Percentiles rank a stretch among this genome's conserved stretches.
phyloP scores from a whole-genome alignment of 2,113 vertebrate genomes.

The Megaptera novaeangliae region DNA sequence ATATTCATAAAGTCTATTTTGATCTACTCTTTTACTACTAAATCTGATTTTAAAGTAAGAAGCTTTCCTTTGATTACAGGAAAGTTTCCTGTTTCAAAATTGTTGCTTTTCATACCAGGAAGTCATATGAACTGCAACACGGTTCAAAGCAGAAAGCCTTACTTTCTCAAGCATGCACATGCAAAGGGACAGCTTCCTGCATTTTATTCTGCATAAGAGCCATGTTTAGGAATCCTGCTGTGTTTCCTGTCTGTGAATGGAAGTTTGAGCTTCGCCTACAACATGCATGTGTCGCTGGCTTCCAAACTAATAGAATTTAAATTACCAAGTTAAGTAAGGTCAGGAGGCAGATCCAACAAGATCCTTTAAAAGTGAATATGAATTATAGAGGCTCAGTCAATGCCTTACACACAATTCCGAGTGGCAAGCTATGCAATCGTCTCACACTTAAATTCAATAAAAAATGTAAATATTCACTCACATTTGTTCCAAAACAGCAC shows the following conservation, averaged over 20 bases:
- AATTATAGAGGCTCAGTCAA: neutral
- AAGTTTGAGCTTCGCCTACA: neutral
- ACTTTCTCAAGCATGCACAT: neutral
- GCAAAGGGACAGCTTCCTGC: neutral
- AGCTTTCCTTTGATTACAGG: neutral
- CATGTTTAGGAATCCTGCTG: neutral
- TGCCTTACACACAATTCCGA: neutral
- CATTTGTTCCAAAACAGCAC: neutral
- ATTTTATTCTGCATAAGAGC: fast-evolving
- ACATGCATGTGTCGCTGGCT: neutral
- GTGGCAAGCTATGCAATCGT: neutral
- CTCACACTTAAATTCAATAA: neutral
- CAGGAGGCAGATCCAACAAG: neutral
- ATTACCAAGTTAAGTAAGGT: neutral
- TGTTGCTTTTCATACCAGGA: neutral
- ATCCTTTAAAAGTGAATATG: conserved; percentile 19
- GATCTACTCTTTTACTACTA: neutral
- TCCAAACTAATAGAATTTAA: neutral
- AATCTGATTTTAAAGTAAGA: conserved; percentile 8
- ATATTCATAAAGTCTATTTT: neutral
- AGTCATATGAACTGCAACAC: neutral
- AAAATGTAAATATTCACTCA: neutral
- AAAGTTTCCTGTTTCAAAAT: neutral
- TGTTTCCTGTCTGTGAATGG: neutral
- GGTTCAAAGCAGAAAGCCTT: neutral